A percentile compares a stretch with the other conserved stretches of the same genome.
These are phyloP conservation scores for Hucho hucho DNA, from an alignment of 2,113 vertebrate species.

Conservation along the genomic window DNA sequence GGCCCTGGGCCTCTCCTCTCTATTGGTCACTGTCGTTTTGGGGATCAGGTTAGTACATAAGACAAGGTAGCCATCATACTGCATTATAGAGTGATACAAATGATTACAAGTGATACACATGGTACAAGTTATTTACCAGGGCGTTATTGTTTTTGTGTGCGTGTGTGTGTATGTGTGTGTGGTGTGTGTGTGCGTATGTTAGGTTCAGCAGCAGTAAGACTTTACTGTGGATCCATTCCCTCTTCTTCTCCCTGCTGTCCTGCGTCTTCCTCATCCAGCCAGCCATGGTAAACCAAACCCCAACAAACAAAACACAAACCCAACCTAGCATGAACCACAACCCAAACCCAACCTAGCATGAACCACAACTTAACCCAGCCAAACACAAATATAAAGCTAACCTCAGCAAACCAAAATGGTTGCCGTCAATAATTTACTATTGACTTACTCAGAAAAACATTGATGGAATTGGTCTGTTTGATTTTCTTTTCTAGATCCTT, in stretches of 20 bases:
- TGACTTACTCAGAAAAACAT: not conserved
- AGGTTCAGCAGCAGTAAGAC: constrained; percentile 72
- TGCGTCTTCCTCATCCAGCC: constrained; percentile 79
- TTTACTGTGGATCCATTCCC: constrained; percentile 72
- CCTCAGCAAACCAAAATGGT: not conserved
- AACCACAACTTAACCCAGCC: not conserved
- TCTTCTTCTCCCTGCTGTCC: constrained; percentile 70
- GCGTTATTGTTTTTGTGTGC: not conserved
- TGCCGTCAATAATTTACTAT: not conserved
- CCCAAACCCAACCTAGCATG: not conserved
- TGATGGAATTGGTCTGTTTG: not conserved
- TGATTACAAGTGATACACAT: not conserved
- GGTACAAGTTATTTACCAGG: not conserved
- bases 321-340: not conserved
- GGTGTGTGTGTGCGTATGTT: constrained; percentile 10
- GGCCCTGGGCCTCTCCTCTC: constrained; percentile 52
- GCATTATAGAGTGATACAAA: not conserved
- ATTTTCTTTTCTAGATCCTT: constrained; percentile 66
- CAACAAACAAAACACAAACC: not conserved
- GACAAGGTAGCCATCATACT: not conserved
- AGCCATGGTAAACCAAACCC: constrained; percentile 59
- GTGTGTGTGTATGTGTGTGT: constrained; percentile 2
- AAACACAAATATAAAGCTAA: not conserved
- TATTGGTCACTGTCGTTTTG: constrained; percentile 59
- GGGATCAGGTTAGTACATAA: constrained; percentile 70